Evolutionary conservation across 2,113 vertebrate species (phyloP).

Genomic region (Hippocampus mohnikei): DNA sequence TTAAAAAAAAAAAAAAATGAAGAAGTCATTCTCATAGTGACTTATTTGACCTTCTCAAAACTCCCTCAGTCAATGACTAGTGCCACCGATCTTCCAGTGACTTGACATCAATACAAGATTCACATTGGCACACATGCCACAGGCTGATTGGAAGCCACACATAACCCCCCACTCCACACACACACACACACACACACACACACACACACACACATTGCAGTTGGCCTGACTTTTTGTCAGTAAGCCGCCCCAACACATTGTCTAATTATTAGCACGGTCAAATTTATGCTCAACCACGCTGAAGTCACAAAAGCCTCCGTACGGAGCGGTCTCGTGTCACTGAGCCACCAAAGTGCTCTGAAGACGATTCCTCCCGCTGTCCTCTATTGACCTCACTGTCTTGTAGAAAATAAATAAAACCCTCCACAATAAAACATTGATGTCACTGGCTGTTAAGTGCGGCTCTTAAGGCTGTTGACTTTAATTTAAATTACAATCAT

Average conservation of each 20-base stretch:
- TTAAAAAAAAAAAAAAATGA: constrained; percentile 7
- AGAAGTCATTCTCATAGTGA: neutral
- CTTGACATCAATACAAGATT: constrained; percentile 45
- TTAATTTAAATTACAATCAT: neutral
- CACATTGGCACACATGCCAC: constrained; percentile 27
- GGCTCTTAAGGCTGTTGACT: neutral
- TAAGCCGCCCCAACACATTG: constrained; percentile 24
- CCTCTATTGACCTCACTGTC: constrained; percentile 26
- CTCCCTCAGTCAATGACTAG: constrained; percentile 13
- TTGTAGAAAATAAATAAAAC: neutral
- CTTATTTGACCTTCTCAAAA: neutral
- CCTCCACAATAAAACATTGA: neutral
- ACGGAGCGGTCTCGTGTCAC: constrained; percentile 40
- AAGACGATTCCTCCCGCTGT: constrained; percentile 22
- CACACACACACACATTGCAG: neutral
- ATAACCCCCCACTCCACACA: too few relatives aligned
- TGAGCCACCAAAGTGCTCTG: constrained; percentile 29
- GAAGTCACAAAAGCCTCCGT: constrained; percentile 32
- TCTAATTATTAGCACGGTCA: constrained; percentile 24
- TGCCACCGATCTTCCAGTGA: constrained; percentile 38
- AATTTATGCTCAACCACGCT: constrained; percentile 50
- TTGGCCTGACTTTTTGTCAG: constrained; percentile 29
- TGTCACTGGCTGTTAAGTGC: neutral
- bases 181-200: too few relatives aligned
- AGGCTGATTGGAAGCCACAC: constrained; percentile 32